phyloP scores from a whole-genome alignment of 2,888 invertebrate species.

The Xestia xanthographa region DNA sequence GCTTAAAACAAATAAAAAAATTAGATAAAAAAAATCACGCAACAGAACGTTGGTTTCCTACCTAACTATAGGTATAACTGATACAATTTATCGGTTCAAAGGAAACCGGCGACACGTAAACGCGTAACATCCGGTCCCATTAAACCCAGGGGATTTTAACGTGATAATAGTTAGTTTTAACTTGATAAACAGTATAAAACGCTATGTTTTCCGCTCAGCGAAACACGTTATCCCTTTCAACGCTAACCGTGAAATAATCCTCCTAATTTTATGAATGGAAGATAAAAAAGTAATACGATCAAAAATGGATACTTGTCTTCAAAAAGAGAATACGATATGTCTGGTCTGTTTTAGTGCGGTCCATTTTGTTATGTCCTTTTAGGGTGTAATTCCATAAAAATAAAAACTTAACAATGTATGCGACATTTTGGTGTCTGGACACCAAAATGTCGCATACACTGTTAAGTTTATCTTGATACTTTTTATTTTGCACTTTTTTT shows the following conservation, averaged over 20 bases:
- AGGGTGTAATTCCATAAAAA: constrained; percentile 35
- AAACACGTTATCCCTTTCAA: constrained; percentile 30
- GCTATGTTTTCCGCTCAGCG: constrained; percentile 17
- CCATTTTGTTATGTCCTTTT: constrained; percentile 22
- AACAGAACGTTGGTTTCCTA: background rate
- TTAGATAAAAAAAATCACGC: background rate
- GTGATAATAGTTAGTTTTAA: constrained; percentile 36
- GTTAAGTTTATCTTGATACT: no score
- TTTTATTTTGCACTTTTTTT: no score
- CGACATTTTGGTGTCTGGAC: background rate
- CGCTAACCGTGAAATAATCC: constrained; percentile 21
- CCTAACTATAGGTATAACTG: constrained; percentile 12
- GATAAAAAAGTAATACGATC: constrained; percentile 42
- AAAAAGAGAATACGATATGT: constrained; percentile 44
- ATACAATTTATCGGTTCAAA: constrained; percentile 26
- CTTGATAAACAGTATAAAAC: constrained; percentile 35
- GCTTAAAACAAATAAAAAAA: no score
- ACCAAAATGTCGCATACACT: no score
- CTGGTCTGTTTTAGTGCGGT: constrained; percentile 47
- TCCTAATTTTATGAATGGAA: constrained; percentile 36
- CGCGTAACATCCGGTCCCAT: constrained; percentile 33
- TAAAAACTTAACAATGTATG: constrained; percentile 1
- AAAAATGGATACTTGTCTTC: constrained; percentile 21
- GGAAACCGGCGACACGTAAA: constrained; percentile 31
- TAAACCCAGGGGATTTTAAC: constrained; percentile 20